phyloP scores from a whole-genome alignment of 2,888 invertebrate genomes.

The Calliphora vomitoria region DNA sequence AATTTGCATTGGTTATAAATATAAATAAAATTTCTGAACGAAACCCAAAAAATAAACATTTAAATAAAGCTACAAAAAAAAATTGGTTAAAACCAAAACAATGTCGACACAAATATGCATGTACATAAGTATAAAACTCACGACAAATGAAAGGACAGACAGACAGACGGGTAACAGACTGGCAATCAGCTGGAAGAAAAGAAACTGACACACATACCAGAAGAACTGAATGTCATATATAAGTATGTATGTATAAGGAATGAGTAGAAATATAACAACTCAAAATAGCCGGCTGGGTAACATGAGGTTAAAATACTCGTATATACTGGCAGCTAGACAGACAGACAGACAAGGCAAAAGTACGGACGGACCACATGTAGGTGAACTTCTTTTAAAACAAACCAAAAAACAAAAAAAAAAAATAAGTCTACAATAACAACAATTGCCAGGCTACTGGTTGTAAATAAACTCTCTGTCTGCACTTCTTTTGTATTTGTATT shows the following conservation, averaged over 20 bases:
- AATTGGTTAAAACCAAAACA: slow-evolving; percentile 57
- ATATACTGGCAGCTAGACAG: slow-evolving; percentile 3
- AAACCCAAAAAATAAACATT: slow-evolving; percentile 33
- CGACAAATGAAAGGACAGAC: slow-evolving; percentile 43
- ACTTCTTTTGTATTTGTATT: slow-evolving; percentile 24
- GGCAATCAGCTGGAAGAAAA: slow-evolving; percentile 58
- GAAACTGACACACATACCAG: slow-evolving; percentile 54
- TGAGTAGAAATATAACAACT: neutral
- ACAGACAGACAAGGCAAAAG: slow-evolving; percentile 30
- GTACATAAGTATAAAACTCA: slow-evolving; percentile 27
- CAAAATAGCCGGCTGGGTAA: slow-evolving; percentile 40
- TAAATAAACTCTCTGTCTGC: slow-evolving; percentile 33
- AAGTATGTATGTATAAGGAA: slow-evolving; percentile 14
- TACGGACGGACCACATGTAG: slow-evolving; percentile 58
- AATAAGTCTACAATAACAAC: slow-evolving; percentile 30
- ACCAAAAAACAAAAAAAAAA: neutral
- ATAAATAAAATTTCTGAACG: slow-evolving; percentile 5
- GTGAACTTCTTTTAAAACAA: slow-evolving; percentile 60
- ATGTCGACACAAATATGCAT: slow-evolving; percentile 42
- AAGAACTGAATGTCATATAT: slow-evolving; percentile 44
- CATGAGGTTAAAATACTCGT: slow-evolving; percentile 33
- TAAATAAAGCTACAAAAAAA: slow-evolving; percentile 21
- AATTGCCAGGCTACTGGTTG: slow-evolving; percentile 47
- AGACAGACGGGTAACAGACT: slow-evolving; percentile 36
- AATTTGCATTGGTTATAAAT: slow-evolving; percentile 48